Conservation (phyloP, 2,797 vertebrate species). For the Thamnophis elegans region DNA sequence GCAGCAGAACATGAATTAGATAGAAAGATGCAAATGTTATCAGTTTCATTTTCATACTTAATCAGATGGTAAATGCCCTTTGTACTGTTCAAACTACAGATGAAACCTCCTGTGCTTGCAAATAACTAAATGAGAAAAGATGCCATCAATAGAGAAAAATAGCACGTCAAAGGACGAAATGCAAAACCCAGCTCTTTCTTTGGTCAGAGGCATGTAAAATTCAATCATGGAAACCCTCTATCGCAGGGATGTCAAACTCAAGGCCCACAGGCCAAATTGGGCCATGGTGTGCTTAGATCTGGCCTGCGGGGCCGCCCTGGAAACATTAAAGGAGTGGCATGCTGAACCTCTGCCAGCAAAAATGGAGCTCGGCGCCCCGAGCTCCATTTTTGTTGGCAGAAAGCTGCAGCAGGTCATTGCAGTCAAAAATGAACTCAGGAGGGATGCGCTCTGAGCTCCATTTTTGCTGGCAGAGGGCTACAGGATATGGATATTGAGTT, state of each 20-base stretch:
- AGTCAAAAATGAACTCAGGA: too few relatives aligned
- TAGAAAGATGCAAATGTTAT: not conserved
- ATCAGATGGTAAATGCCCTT: not conserved
- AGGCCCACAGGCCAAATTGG: too few relatives aligned
- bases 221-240: not conserved
- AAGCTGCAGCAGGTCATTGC: too few relatives aligned
- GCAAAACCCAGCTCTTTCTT: not conserved
- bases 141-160: not conserved
- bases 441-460: too few relatives aligned
- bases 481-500: too few relatives aligned
- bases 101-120: not conserved
- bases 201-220: not conserved
- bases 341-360: too few relatives aligned
- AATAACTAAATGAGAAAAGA: not conserved
- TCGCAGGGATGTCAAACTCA: not conserved
- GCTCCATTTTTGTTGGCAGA: too few relatives aligned
- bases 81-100: not conserved
- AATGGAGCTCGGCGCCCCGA: too few relatives aligned
- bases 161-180: not conserved
- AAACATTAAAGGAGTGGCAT: too few relatives aligned
- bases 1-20: not conserved
- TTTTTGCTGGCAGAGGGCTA: too few relatives aligned
- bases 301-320: too few relatives aligned
- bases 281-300: too few relatives aligned
- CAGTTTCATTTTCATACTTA: not conserved